Base-by-base conservation (phyloP, 2,113 vertebrate species). In the Oophaga pumilio region DNA sequence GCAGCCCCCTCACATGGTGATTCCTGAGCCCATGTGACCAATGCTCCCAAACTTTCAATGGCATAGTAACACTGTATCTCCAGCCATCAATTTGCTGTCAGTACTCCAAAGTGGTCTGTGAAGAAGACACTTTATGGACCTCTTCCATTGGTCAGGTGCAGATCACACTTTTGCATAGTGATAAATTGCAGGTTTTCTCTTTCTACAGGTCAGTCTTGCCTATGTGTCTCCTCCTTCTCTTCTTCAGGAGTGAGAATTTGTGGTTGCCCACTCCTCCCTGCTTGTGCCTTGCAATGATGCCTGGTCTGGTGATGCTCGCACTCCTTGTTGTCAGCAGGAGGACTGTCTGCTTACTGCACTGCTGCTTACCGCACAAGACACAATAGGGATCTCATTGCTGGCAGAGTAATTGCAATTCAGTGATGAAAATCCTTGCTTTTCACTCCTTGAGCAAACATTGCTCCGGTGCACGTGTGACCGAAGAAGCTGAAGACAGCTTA, bases 1-100 rank as follows among this genome's bases (percentile, higher is more conserved):
- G 18, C 17, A 50, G 28, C 76, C 69, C 83, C 80, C 57, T 88
- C 80, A 88, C 86, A 76, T 82, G 52, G 86, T 71, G 82, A 43
- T 26, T 26, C 56, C 43, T 12, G 13, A 22, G 26, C 22, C 79
- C 68, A 82, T 74, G 86, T 69, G 76, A 87, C 64, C 52, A 66
- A 57, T 17, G 13, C 77, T 49, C 17, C 12, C 59, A 69, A 87
- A 81, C 26, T 81, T 80, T 71, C 33, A 56, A 24, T 81, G 57
- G 71, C 77, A 87, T 87, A 87, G 49, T 81, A 87, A 60, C 13
- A 57, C 4, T 49, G 12, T 18, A 43, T 11, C 15, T 60, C 18
- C 62, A 69, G 66, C 20, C 77, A 81, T 49, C 62, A 81, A 24
- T 74, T n/a, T 14, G 6, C 52, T 60, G 18, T 43, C 49, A 71